Evolutionary conservation across 2,888 invertebrate genomes (phyloP).

Genomic region (Saturnia pavonia): DNA sequence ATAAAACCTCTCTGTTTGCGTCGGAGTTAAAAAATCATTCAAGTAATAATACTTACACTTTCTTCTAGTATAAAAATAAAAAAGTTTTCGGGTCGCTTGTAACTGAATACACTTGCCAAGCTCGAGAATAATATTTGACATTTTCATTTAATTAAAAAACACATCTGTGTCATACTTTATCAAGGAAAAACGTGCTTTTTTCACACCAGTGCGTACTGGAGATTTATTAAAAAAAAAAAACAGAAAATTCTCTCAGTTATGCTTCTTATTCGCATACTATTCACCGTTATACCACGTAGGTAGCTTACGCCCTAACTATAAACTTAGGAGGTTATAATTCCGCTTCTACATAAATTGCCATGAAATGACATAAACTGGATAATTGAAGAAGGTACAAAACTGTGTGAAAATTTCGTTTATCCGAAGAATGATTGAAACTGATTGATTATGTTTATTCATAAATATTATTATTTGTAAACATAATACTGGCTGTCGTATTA

Average conservation of each 20-base stretch:
- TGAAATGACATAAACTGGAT: neutral
- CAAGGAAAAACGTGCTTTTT: conserved; percentile 16
- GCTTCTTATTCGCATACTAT: too few species aligned
- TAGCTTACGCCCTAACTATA: too few species aligned
- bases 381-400: neutral
- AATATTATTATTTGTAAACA: neutral
- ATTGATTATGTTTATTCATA: conserved; percentile 2
- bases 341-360: neutral
- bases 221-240: neutral
- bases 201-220: conserved; percentile 5
- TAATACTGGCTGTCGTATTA: conserved; percentile 6
- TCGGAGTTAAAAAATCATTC: too few species aligned
- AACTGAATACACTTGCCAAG: conserved; percentile 6
- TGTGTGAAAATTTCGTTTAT: neutral
- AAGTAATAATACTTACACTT: neutral
- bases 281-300: too few species aligned
- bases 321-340: too few species aligned
- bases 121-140: conserved; percentile 8
- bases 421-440: neutral
- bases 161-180: conserved; percentile 22
- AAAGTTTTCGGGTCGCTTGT: conserved; percentile 8
- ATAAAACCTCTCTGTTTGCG: too few species aligned
- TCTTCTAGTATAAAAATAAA: conserved; percentile 11
- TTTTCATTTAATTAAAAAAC: conserved; percentile 24
- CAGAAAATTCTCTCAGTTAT: too few species aligned